phyloP scores from a whole-genome alignment of 2,888 invertebrate species.

The Pristionchus maxplancki region DNA sequence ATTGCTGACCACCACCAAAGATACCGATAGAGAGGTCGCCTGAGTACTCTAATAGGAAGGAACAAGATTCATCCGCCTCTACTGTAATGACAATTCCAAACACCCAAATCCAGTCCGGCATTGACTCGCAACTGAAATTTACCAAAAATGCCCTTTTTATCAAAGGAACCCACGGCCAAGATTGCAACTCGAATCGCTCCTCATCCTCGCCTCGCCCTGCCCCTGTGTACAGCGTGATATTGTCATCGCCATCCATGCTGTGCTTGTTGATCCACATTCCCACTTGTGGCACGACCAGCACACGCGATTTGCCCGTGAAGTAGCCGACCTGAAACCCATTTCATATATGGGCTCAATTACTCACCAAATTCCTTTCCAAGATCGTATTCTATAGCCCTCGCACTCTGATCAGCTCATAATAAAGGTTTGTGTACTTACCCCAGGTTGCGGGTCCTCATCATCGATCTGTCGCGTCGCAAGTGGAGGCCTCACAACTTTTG shows the following conservation, averaged over 20 bases:
- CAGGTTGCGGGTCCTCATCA: too few relatives aligned
- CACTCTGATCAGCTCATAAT: too few relatives aligned
- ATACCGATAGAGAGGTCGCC: background rate
- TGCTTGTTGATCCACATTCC: background rate
- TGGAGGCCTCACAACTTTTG: background rate
- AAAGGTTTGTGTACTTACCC: too few relatives aligned
- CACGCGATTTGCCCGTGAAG: background rate
- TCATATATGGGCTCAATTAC: too few relatives aligned
- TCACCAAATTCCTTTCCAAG: too few relatives aligned
- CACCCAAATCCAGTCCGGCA: background rate
- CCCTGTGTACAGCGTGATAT: background rate
- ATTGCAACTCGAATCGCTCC: background rate
- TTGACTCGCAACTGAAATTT: background rate
- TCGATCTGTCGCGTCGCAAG: too few relatives aligned
- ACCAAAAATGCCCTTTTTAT: background rate
- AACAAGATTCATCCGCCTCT: background rate
- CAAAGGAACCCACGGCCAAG: background rate
- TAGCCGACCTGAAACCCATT: background rate
- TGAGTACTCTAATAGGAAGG: background rate
- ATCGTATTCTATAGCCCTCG: too few relatives aligned
- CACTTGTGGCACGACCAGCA: background rate
- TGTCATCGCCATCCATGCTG: background rate
- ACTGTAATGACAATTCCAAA: background rate
- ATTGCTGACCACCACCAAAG: too few relatives aligned
- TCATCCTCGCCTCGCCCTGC: background rate